These are phyloP conservation scores for Argyra leucocephala DNA, from an alignment of 2,888 invertebrate species.

Conservation along the genomic window DNA sequence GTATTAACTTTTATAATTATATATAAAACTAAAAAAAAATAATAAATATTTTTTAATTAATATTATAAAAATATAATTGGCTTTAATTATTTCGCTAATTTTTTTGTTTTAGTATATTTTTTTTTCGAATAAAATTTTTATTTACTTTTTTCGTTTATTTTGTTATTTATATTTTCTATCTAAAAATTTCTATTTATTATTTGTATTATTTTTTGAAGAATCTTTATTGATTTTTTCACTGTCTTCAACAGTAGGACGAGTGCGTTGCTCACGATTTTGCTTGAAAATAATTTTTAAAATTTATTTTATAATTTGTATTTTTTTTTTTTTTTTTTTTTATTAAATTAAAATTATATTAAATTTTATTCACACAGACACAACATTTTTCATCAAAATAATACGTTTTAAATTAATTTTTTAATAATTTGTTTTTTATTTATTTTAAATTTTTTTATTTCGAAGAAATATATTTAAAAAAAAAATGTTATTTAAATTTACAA, in stretches of 20 bases:
- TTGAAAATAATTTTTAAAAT: background rate
- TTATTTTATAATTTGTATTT: background rate
- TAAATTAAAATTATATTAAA: slow-evolving; percentile 25
- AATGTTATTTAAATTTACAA: background rate
- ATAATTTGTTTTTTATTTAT: too few relatives aligned
- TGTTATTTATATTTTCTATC: slow-evolving; percentile 11
- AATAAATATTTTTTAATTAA: too few relatives aligned
- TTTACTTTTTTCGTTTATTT: slow-evolving; percentile 13
- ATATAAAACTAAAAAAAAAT: too few relatives aligned
- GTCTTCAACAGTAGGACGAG: slow-evolving; percentile 19
- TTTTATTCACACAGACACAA: slow-evolving; percentile 7
- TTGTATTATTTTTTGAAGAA: slow-evolving; percentile 11
- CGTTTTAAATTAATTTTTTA: too few relatives aligned
- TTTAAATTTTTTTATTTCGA: background rate
- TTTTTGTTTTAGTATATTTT: slow-evolving; percentile 22
- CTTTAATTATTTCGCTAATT: slow-evolving; percentile 17
- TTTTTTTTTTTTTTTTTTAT: slow-evolving; percentile 22
- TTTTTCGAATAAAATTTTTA: slow-evolving; percentile 21
- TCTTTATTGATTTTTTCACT: slow-evolving; percentile 17
- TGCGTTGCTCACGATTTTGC: background rate
- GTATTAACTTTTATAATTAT: too few relatives aligned
- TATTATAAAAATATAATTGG: too few relatives aligned
- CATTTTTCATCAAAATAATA: background rate
- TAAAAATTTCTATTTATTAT: background rate
- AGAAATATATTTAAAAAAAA: background rate